phyloP scores from a whole-genome alignment of 2,888 invertebrate species.

The Luffia ferchaultella region DNA sequence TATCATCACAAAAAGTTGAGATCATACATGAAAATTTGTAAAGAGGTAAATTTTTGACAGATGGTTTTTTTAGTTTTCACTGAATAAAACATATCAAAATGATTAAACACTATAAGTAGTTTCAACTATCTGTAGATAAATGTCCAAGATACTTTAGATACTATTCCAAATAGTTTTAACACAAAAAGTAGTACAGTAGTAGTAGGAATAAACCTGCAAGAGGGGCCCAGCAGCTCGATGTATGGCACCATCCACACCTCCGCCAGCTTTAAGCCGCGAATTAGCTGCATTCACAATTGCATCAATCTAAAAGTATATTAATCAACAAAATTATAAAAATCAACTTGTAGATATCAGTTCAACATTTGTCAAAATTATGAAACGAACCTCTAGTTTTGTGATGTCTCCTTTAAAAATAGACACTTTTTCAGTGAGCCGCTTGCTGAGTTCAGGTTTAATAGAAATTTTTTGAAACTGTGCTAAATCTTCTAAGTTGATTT shows the following conservation, averaged over 20 bases:
- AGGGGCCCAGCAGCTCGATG: slow-evolving; percentile 79
- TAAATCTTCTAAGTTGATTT: slow-evolving; percentile 42
- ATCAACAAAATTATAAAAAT: not conserved
- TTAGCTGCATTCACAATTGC: slow-evolving; percentile 94
- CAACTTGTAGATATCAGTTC: not conserved
- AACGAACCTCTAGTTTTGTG: slow-evolving; percentile 73
- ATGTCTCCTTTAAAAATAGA: slow-evolving; percentile 83
- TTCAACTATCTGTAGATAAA: too few relatives aligned
- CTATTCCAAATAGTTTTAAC: too few relatives aligned
- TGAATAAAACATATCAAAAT: too few relatives aligned
- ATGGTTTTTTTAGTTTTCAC: not conserved
- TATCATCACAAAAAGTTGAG: not conserved
- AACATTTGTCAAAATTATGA: not conserved
- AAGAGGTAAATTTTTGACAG: not conserved
- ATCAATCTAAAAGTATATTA: slow-evolving; percentile 66
- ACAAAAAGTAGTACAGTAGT: too few relatives aligned
- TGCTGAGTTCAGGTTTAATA: slow-evolving; percentile 40
- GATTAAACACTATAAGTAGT: too few relatives aligned
- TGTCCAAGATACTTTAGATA: too few relatives aligned
- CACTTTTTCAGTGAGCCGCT: slow-evolving; percentile 63
- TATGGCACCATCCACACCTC: slow-evolving; percentile 92
- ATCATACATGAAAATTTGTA: not conserved
- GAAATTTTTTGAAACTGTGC: slow-evolving; percentile 33
- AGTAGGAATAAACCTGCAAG: slow-evolving; percentile 63
- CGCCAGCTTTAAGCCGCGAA: slow-evolving; percentile 76